phyloP scores from a whole-genome alignment of 2,797 vertebrate species.

The Myotis daubentonii region DNA sequence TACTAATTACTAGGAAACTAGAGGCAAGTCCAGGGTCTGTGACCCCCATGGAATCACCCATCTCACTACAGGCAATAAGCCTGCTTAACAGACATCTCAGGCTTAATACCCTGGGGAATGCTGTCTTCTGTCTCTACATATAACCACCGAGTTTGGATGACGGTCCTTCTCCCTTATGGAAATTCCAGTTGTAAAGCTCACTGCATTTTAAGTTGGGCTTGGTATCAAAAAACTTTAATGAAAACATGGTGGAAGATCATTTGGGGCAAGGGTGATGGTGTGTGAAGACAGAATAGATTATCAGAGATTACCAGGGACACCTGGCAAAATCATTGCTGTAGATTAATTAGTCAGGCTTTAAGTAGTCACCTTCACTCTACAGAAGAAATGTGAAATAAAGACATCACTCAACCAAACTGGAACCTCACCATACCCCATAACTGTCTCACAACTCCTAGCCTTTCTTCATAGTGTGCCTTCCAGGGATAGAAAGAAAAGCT shows the following conservation, averaged over 20 bases:
- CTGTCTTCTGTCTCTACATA: neutral
- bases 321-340: neutral
- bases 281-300: neutral
- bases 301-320: neutral
- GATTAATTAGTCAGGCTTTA: neutral
- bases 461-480: neutral
- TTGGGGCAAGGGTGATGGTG: neutral
- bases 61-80: neutral
- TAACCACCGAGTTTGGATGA: neutral
- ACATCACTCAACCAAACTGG: neutral
- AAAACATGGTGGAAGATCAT: neutral
- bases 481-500: neutral
- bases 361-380: neutral
- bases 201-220: neutral
- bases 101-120: neutral
- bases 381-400: slow-evolving; percentile 17
- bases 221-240: neutral
- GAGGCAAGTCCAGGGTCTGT: neutral
- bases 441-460: neutral
- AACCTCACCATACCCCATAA: neutral
- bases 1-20: neutral
- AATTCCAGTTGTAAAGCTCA: neutral
- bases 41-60: neutral
- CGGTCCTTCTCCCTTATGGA: neutral
- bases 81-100: neutral